phyloP scores from a whole-genome alignment of 2,113 vertebrate species.

The Sciurus niger region DNA sequence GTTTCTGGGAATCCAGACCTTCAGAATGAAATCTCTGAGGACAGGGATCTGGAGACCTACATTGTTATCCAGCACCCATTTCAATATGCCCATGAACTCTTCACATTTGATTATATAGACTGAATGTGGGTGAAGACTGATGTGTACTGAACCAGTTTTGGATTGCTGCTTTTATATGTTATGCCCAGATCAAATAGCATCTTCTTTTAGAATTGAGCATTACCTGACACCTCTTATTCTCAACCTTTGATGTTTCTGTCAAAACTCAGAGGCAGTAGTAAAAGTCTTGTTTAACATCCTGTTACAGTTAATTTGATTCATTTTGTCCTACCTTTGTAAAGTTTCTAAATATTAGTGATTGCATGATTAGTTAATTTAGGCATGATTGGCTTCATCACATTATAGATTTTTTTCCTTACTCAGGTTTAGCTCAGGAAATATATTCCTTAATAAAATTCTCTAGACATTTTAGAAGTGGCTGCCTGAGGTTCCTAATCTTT shows the following conservation, averaged over 20 bases:
- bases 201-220: slow-evolving; percentile 29
- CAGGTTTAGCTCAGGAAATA: slow-evolving; percentile 51
- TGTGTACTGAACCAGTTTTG: background rate
- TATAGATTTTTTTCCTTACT: slow-evolving; percentile 58
- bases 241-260: slow-evolving; percentile 67
- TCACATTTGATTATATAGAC: background rate
- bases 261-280: slow-evolving; percentile 69
- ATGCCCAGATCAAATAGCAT: background rate
- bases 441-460: background rate
- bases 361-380: slow-evolving; percentile 72
- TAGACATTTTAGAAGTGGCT: background rate
- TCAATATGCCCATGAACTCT: background rate
- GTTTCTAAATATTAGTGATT: slow-evolving; percentile 78
- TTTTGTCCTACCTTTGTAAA: slow-evolving; percentile 55
- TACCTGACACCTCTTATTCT: background rate
- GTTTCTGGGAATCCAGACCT: background rate
- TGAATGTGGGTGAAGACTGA: background rate
- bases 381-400: slow-evolving; percentile 59
- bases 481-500: background rate
- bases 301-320: slow-evolving; percentile 81
- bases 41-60: background rate
- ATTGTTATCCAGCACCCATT: background rate
- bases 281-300: slow-evolving; percentile 72
- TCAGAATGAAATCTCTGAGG: background rate
- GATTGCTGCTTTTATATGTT: background rate